Evolutionary conservation across 1,140 invertebrate species (phyloP).

Genomic region (Watersipora subatra): DNA sequence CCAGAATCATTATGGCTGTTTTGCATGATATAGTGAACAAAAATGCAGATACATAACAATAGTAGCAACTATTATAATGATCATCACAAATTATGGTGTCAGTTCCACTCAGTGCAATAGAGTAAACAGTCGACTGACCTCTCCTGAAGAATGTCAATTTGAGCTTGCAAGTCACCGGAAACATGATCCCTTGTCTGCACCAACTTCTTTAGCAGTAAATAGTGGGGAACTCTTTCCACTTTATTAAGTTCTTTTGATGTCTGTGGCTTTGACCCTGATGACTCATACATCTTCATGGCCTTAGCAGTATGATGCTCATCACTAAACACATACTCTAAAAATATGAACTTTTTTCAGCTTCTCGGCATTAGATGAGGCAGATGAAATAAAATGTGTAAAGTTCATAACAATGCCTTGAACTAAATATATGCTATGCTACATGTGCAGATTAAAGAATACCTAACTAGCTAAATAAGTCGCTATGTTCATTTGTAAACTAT

Average conservation of each 20-base stretch:
- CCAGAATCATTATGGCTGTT: no score
- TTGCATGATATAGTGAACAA: no score
- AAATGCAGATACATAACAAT: no score
- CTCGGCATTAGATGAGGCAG: no score
- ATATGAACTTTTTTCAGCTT: neutral
- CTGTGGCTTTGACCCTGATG: conserved; percentile 6
- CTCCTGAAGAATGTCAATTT: conserved; percentile 29
- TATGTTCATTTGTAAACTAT: no score
- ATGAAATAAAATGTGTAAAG: neutral
- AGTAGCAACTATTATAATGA: no score
- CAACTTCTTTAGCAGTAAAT: conserved; percentile 22
- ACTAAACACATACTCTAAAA: conserved; percentile 31
- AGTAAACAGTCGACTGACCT: no score
- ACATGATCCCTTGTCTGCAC: conserved; percentile 18
- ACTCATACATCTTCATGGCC: neutral
- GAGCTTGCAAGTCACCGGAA: conserved; percentile 24
- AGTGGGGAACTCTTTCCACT: conserved; percentile 27
- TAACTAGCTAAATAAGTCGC: no score
- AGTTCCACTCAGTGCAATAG: no score
- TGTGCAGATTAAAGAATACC: neutral
- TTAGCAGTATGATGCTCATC: conserved; percentile 23
- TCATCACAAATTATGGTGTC: no score
- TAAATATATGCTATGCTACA: neutral
- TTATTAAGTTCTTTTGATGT: conserved; percentile 5
- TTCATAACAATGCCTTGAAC: neutral